Conservation (phyloP, 1,140 invertebrate genomes). For the Oryctes rhinoceros region DNA sequence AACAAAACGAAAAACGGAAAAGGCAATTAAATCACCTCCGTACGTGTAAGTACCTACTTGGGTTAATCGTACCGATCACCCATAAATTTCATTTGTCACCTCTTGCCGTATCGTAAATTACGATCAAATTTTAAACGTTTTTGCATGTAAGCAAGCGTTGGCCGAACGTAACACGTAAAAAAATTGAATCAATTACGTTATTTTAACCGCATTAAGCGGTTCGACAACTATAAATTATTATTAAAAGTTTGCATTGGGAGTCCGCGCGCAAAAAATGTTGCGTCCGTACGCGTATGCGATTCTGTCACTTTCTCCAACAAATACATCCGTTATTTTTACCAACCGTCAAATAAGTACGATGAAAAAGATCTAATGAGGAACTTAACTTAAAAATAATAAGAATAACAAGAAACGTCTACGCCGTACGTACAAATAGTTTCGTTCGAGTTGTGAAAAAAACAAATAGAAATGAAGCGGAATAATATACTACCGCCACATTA, state of each 20-base stretch:
- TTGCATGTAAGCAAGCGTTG: not conserved
- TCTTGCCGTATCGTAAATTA: not conserved
- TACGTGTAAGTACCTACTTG: not conserved
- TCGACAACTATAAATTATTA: slow-evolving; percentile 7
- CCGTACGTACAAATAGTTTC: not conserved
- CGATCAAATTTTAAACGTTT: slow-evolving; percentile 6
- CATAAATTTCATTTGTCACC: slow-evolving; percentile 18
- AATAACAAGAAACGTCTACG: too few species aligned
- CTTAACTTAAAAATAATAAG: too few species aligned
- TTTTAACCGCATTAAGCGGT: not conserved
- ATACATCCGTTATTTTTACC: not conserved
- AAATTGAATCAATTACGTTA: not conserved
- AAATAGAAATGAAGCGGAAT: not conserved
- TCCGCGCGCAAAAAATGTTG: not conserved
- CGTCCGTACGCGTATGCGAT: not conserved
- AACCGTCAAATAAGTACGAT: not conserved
- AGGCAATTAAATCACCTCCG: slow-evolving; percentile 4
- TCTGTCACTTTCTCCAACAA: slow-evolving; percentile 1
- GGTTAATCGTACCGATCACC: not conserved
- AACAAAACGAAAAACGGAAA: not conserved
- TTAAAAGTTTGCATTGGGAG: not conserved
- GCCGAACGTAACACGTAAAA: not conserved
- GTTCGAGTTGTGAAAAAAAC: not conserved
- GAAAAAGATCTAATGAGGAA: too few species aligned
- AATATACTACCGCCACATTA: not conserved